Percentiles rank a stretch among this genome's conserved stretches.
Evolutionary conservation across 2,797 vertebrate species (phyloP).

Genomic region (Selene dorsalis): DNA sequence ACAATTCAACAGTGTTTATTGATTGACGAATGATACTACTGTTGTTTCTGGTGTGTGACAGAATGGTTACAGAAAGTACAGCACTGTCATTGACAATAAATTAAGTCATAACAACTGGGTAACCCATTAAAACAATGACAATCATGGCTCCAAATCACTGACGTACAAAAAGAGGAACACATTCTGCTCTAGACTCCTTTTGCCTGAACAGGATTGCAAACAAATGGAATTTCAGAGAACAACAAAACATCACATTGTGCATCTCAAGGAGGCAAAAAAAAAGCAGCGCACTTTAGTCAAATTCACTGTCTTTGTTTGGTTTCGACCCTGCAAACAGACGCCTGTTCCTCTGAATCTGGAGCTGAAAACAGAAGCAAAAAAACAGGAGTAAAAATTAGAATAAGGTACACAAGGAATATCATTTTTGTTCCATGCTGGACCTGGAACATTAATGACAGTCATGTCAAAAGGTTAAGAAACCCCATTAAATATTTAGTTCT

Average conservation of each 20-base stretch:
- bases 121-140: background rate
- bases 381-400: background rate
- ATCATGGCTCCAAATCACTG: background rate
- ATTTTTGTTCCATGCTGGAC: background rate
- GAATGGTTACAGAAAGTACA: background rate
- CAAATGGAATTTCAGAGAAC: background rate
- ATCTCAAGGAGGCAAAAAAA: background rate
- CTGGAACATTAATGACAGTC: too few species aligned
- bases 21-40: too few species aligned
- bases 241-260: background rate
- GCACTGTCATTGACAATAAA: slow-evolving; percentile 21
- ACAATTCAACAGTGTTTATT: slow-evolving; percentile 3
- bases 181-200: background rate
- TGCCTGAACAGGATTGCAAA: background rate
- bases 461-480: too few species aligned
- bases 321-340: slow-evolving; percentile 47
- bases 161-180: background rate
- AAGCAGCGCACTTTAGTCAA: slow-evolving; percentile 56
- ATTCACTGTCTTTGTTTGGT: slow-evolving; percentile 64
- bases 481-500: too few species aligned
- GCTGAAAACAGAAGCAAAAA: slow-evolving; percentile 78
- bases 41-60: background rate
- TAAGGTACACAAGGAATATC: background rate
- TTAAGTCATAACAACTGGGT: background rate
- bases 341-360: slow-evolving; percentile 83